Conservation (phyloP, 2,113 vertebrate genomes). For the Microcebus murinus region DNA sequence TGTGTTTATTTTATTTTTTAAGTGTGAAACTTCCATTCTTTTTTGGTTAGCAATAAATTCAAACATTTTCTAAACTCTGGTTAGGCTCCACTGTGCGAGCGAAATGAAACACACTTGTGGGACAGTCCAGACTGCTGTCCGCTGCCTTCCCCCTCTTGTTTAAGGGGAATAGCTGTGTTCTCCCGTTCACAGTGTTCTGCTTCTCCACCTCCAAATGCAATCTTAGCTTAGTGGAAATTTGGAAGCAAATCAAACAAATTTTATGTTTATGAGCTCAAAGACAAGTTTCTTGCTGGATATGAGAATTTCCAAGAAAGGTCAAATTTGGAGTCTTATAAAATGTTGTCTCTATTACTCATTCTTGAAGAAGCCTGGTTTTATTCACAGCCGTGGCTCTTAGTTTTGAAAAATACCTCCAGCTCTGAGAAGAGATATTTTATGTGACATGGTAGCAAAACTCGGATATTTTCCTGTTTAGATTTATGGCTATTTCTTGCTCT, state of each 20-base stretch:
- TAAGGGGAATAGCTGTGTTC: not conserved
- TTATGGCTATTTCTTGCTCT: conserved; percentile 81
- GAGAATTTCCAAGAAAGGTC: conserved; percentile 67
- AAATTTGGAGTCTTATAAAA: conserved; percentile 65
- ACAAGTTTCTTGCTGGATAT: conserved; percentile 68
- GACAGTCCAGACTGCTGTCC: not conserved
- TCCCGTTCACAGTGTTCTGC: not conserved
- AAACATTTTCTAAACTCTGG: not conserved
- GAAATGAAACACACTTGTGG: not conserved
- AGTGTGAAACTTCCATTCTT: not conserved
- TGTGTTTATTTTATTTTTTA: too few species aligned
- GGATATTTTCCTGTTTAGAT: conserved; percentile 79
- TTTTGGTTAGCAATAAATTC: not conserved
- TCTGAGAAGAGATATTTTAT: conserved; percentile 77
- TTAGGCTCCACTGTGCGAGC: not conserved
- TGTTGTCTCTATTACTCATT: conserved; percentile 74
- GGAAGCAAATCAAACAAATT: conserved; percentile 60
- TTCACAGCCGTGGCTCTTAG: conserved; percentile 62
- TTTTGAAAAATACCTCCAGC: conserved; percentile 74
- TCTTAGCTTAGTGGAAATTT: conserved; percentile 35
- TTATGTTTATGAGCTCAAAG: conserved; percentile 67
- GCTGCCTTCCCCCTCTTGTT: not conserved
- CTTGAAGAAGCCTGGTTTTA: conserved; percentile 60
- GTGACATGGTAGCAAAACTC: conserved; percentile 77
- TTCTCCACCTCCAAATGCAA: not conserved